Percentiles rank a stretch among this genome's conserved stretches.
These are phyloP conservation scores for Epistrophe eligans DNA, from an alignment of 2,888 invertebrate genomes.

Conservation along the genomic window DNA sequence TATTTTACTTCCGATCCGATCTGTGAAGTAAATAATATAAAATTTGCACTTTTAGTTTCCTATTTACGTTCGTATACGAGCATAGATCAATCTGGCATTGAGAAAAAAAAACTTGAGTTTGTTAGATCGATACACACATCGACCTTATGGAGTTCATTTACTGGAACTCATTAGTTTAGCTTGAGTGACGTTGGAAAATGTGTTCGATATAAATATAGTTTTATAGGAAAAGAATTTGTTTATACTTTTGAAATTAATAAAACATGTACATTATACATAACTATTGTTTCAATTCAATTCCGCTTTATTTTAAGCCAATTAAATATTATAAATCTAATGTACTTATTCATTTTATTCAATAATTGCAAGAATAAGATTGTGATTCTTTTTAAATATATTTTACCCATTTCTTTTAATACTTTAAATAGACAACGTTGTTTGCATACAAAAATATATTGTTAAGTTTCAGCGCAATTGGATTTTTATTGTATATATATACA, in stretches of 20 bases:
- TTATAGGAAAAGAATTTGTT: neutral
- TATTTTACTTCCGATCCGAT: constrained; percentile 13
- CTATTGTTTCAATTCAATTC: too few species aligned
- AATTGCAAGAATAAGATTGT: too few species aligned
- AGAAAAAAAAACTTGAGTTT: constrained; percentile 10
- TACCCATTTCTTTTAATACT: too few species aligned
- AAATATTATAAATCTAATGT: too few species aligned
- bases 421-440: too few species aligned
- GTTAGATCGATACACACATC: constrained; percentile 6
- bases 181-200: neutral
- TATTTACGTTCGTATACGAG: constrained; percentile 15
- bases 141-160: constrained; percentile 33
- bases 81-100: constrained; percentile 41
- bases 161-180: constrained; percentile 21
- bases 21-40: constrained; percentile 3
- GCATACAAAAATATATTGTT: too few species aligned
- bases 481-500: too few species aligned
- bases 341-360: too few species aligned
- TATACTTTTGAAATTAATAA: neutral
- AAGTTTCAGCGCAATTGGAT: too few species aligned
- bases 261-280: too few species aligned
- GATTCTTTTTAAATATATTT: too few species aligned
- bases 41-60: constrained; percentile 52
- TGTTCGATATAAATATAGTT: neutral
- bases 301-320: too few species aligned